Conservation (phyloP, 2,113 vertebrate species). For the Cyanoramphus novaezelandiae region DNA sequence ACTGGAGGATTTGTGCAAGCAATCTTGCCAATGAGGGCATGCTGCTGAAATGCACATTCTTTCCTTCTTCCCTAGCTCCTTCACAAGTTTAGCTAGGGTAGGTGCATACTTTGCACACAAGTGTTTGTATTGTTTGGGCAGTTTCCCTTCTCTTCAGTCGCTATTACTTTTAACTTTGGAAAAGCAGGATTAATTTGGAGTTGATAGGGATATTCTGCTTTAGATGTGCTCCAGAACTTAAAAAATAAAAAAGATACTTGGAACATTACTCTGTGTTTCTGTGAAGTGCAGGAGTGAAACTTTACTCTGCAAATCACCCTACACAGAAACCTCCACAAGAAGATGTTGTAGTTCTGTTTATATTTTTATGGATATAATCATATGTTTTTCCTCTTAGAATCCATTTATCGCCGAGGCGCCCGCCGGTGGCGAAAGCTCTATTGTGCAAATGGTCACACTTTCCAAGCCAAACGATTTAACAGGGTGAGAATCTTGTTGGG, state of each 20-base stretch:
- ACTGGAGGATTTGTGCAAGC: not conserved
- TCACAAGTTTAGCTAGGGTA: not conserved
- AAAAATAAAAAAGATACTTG: not conserved
- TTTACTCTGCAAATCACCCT: not conserved
- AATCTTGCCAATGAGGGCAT: not conserved
- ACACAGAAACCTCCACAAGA: not conserved
- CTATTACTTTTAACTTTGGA: not conserved
- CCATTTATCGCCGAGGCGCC: conserved; percentile 97
- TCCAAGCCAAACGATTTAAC: conserved; percentile 98
- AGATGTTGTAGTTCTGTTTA: not conserved
- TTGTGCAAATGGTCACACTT: conserved; percentile 95
- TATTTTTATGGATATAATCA: conserved; percentile 33
- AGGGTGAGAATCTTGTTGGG: conserved; percentile 79
- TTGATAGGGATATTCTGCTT: not conserved
- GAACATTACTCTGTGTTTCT: not conserved
- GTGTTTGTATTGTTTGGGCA: not conserved
- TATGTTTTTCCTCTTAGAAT: conserved; percentile 82
- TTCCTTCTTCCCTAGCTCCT: not conserved
- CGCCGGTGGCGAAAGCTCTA: conserved; percentile 98
- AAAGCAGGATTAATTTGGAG: not conserved
- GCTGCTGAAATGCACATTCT: not conserved
- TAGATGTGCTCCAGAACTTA: not conserved
- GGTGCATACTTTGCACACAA: not conserved
- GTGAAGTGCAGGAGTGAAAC: not conserved
- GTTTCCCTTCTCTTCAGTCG: not conserved